Evolutionary conservation across 2,888 invertebrate genomes (phyloP).

Genomic region (Torymus texanus): DNA sequence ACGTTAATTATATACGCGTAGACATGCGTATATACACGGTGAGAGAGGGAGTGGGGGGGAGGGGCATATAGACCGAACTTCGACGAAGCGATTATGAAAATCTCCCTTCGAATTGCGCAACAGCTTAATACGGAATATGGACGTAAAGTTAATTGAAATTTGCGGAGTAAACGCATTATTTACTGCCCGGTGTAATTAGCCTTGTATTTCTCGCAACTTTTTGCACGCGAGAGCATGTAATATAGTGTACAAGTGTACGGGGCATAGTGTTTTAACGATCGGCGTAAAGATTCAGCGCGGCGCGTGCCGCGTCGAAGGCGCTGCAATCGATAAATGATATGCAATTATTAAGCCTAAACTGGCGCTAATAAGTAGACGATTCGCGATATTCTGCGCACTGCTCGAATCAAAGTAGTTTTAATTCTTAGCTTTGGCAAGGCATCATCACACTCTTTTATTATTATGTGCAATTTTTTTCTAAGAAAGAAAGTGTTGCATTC

Average conservation of each 20-base stretch:
- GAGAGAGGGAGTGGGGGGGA: too few species aligned
- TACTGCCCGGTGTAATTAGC: conserved; percentile 50
- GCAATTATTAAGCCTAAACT: conserved; percentile 34
- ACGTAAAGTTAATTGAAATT: conserved; percentile 54
- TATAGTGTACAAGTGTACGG: too few species aligned
- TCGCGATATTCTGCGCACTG: background rate
- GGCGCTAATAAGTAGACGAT: conserved; percentile 40
- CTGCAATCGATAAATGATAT: conserved; percentile 40
- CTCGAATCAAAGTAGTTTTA: conserved; percentile 3
- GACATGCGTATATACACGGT: background rate
- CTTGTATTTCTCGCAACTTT: conserved; percentile 32
- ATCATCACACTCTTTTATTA: background rate
- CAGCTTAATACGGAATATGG: conserved; percentile 33
- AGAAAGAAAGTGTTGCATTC: too few species aligned
- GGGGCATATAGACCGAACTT: conserved; percentile 5
- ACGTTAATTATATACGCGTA: conserved; percentile 66
- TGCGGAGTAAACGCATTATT: conserved; percentile 52
- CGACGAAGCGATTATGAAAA: conserved; percentile 47
- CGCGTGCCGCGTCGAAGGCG: background rate
- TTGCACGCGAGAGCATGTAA: background rate
- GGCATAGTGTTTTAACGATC: conserved; percentile 23
- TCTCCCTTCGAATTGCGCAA: conserved; percentile 43
- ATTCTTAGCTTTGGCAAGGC: background rate
- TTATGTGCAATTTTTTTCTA: too few species aligned
- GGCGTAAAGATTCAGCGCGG: conserved; percentile 4